Base-by-base conservation (phyloP, 2,797 vertebrate species). In the Antrozous pallidus region DNA sequence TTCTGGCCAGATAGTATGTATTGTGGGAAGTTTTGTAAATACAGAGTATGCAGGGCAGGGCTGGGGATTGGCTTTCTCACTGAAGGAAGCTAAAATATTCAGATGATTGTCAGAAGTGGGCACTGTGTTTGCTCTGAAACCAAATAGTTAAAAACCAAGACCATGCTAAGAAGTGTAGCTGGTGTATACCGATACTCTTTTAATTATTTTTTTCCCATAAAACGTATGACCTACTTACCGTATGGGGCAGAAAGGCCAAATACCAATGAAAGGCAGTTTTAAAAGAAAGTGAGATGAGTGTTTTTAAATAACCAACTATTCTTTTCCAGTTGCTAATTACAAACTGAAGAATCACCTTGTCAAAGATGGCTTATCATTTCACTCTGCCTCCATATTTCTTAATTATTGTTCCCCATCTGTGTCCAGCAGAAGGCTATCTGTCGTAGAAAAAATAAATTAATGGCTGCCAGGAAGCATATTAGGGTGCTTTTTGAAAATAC, bases 361-460 rank as follows among this genome's bases (percentile, higher is more conserved):
- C 93, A 81, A 74, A 96, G 67, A 83, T 40, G 75, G 33, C 49
- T 70, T 95, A 89, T 95, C 38, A 94, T 90, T 94, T 89, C 51
- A 67, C 20, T 74, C 54, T 87, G 36, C 13, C 73, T 95, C 20
- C 58, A 82, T 61, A 14, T 94, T 86, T 83, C 58, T 83, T 89
- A 94, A 93, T 97, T 91, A 93, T 96, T 74, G 85, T 14, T 28
- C 56, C 42, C 31, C 20, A n/a, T 45, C 88, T 71, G 28, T 94
- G 91, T 86, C 54, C 70, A 93, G 77, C 42, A 92, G 86, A 94
- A 89, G 42, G 24, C 73, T 51, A 47, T 93, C 80, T 97, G 36
- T 95, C 91, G 96, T 92, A 69, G 58, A 63, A 83, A 74, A 85
- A 92, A 96, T 82, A 93, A 96, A 94, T 94, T 83, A 95, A 71